These are phyloP conservation scores for Cyprinodon variegatus DNA, from an alignment of 2,113 vertebrate genomes.

Conservation along the genomic window DNA sequence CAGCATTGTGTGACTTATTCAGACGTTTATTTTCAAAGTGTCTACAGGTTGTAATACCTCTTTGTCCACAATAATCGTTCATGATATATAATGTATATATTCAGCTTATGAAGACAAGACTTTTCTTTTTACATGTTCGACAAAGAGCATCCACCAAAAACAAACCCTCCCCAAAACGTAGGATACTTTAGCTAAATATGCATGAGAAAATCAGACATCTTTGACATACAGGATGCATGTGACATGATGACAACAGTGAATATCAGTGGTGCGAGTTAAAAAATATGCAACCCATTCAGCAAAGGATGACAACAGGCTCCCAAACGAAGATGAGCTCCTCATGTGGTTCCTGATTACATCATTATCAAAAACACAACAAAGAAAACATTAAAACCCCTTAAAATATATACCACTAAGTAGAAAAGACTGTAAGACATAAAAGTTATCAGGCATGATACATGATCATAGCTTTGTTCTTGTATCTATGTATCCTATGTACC, in stretches of 20 bases:
- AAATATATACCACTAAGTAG: not conserved
- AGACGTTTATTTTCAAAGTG: conserved; percentile 31
- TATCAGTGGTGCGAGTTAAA: not conserved
- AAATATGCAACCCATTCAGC: no score
- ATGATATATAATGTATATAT: conserved; percentile 13
- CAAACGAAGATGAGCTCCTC: conserved; percentile 53
- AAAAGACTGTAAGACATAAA: conserved; percentile 45
- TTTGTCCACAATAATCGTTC: conserved; percentile 25
- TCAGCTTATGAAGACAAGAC: conserved; percentile 23
- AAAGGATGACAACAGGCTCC: conserved; percentile 28
- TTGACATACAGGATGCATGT: not conserved
- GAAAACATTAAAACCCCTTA: conserved; percentile 45
- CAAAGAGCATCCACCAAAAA: conserved; percentile 3
- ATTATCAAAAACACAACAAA: conserved; percentile 38
- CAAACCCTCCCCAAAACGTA: no score
- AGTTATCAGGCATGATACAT: conserved; percentile 13
- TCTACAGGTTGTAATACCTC: conserved; percentile 23
- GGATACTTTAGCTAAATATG: no score
- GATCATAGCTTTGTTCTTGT: conserved; percentile 35
- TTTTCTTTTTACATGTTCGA: conserved; percentile 16
- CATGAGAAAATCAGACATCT: conserved; percentile 8
- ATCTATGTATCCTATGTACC: not conserved
- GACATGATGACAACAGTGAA: not conserved
- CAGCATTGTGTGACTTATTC: not conserved
- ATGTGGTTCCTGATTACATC: conserved; percentile 8